Percentiles rank a stretch among this genome's conserved stretches.
These are phyloP conservation scores for Suillia variegata DNA, from an alignment of 2,888 invertebrate species.

Conservation along the genomic window DNA sequence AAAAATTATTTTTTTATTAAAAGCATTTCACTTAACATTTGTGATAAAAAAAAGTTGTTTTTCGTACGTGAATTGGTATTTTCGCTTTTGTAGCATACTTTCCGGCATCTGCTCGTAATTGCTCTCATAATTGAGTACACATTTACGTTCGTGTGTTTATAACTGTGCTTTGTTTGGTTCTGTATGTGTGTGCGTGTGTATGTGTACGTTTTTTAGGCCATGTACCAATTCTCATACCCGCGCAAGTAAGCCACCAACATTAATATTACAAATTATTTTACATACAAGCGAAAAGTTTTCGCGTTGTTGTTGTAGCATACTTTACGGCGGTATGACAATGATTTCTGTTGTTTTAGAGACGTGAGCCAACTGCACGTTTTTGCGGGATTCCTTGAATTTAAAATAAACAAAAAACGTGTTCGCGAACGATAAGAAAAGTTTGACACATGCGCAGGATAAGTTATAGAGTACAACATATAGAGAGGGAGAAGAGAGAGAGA, in stretches of 20 bases:
- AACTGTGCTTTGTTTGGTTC: not conserved
- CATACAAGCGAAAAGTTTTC: too few relatives aligned
- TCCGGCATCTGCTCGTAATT: not conserved
- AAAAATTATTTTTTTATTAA: too few relatives aligned
- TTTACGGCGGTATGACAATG: too few relatives aligned
- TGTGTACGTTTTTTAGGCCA: not conserved
- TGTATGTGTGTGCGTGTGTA: not conserved
- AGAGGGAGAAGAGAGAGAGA: not conserved
- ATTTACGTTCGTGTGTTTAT: not conserved
- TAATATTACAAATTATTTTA: too few relatives aligned
- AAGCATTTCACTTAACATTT: too few relatives aligned
- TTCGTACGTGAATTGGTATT: too few relatives aligned
- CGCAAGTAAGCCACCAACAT: too few relatives aligned
- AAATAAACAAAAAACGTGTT: not conserved
- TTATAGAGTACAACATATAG: not conserved
- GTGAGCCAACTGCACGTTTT: not conserved
- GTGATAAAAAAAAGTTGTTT: too few relatives aligned
- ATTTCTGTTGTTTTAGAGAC: not conserved
- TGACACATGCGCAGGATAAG: not conserved
- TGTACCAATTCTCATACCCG: conserved; percentile 7
- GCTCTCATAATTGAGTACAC: not conserved
- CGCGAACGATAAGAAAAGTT: not conserved
- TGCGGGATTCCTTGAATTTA: not conserved
- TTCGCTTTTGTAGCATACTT: not conserved
- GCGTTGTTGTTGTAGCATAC: too few relatives aligned